Evolutionary conservation across 2,113 vertebrate species (phyloP).

Genomic region (Microtus pennsylvanicus): DNA sequence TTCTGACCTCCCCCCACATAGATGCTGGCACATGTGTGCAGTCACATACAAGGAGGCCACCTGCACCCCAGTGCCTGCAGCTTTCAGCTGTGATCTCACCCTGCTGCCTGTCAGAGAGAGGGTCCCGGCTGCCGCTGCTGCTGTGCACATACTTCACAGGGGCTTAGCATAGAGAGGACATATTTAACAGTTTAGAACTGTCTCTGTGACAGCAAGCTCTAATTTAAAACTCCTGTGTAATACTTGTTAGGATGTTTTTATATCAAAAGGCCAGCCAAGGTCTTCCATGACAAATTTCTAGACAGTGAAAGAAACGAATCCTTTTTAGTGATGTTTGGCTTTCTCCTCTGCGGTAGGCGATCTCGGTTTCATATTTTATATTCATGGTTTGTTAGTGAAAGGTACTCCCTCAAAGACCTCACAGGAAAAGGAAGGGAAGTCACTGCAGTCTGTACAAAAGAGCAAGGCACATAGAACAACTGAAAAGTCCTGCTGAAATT

Average conservation of each 20-base stretch:
- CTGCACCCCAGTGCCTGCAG: background rate
- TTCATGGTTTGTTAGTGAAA: constrained; percentile 86
- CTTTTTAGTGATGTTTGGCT: constrained; percentile 88
- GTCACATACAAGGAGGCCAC: constrained; percentile 11
- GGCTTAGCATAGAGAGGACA: constrained; percentile 83
- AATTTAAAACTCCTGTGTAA: constrained; percentile 90
- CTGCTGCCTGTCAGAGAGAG: constrained; percentile 81
- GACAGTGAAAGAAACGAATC: constrained; percentile 89
- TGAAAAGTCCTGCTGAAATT: constrained; percentile 78
- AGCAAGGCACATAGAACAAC: constrained; percentile 80
- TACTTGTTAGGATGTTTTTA: constrained; percentile 91
- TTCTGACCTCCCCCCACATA: constrained; percentile 27
- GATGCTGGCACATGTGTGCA: background rate
- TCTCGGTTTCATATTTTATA: constrained; percentile 88
- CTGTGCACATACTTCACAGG: constrained; percentile 79
- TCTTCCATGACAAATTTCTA: constrained; percentile 89
- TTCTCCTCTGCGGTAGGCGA: constrained; percentile 82
- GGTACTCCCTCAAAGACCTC: constrained; percentile 84
- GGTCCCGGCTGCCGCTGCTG: background rate
- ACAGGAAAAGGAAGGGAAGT: constrained; percentile 70
- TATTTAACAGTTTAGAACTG: constrained; percentile 89
- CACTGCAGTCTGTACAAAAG: constrained; percentile 72
- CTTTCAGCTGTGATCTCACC: constrained; percentile 78
- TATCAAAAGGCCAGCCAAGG: constrained; percentile 91
- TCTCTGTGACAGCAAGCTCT: constrained; percentile 88